A percentile compares a stretch with the other conserved stretches of the same genome.
These are phyloP conservation scores for Gorsachius magnificus DNA, from an alignment of 2,797 vertebrate species.

Conservation along the genomic window DNA sequence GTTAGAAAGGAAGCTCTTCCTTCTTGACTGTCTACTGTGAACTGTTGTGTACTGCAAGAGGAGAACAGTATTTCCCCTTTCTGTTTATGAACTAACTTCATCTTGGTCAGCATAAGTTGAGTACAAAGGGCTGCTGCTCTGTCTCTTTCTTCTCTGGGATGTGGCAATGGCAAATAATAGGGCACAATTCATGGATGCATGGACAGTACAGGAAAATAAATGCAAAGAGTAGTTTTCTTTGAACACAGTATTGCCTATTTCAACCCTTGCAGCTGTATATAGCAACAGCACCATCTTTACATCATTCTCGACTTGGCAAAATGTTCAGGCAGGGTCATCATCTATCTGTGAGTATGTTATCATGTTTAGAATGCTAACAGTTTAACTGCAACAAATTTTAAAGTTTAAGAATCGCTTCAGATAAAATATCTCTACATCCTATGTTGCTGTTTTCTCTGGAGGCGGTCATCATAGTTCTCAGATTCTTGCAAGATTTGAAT, in stretches of 20 bases:
- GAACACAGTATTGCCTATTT: rapidly evolving
- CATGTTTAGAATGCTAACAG: neutral
- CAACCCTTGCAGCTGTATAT: neutral
- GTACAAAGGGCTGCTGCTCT: neutral
- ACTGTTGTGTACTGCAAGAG: neutral
- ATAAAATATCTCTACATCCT: neutral
- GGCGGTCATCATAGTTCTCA: neutral
- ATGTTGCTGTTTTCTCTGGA: neutral
- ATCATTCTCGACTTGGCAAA: neutral
- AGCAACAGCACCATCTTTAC: neutral
- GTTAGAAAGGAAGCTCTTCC: neutral
- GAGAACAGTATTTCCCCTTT: neutral
- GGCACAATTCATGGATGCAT: rapidly evolving
- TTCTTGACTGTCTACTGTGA: neutral
- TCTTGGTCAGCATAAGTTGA: neutral
- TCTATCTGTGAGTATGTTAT: neutral
- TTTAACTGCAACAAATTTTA: neutral
- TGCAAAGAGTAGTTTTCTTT: neutral
- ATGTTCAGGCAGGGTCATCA: neutral
- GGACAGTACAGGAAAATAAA: neutral
- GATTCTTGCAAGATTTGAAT: neutral
- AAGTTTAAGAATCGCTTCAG: neutral
- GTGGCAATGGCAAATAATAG: neutral
- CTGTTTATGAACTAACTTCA: neutral
- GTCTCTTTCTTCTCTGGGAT: neutral